These are phyloP conservation scores for Rhinolophus sinicus DNA, from an alignment of 2,113 vertebrate genomes.

Conservation along the genomic window DNA sequence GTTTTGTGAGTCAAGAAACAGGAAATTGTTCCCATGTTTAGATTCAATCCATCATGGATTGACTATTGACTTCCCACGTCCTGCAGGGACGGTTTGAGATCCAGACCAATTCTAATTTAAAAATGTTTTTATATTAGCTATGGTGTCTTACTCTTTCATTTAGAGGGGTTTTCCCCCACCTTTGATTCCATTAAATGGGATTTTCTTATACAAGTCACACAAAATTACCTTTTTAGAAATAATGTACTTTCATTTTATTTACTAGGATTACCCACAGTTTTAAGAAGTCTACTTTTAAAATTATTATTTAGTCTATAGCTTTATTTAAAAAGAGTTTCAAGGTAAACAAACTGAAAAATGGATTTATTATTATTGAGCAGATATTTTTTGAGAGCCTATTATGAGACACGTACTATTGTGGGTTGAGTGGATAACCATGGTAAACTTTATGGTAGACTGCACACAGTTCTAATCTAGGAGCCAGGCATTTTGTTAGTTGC, in stretches of 20 bases:
- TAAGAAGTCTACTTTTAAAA: conserved; percentile 39
- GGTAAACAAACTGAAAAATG: not conserved
- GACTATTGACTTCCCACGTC: not conserved
- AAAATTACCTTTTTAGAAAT: not conserved
- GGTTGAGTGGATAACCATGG: not conserved
- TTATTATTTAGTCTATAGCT: not conserved
- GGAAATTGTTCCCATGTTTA: not conserved
- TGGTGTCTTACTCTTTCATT: not conserved
- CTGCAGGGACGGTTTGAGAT: not conserved
- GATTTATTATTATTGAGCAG: not conserved
- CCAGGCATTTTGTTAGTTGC: not conserved
- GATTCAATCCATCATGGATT: not conserved
- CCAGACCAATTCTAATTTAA: not conserved
- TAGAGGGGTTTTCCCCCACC: not conserved
- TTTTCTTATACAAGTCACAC: not conserved
- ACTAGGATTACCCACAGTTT: not conserved
- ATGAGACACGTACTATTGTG: not conserved
- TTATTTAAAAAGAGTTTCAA: not conserved
- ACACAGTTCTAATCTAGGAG: not conserved
- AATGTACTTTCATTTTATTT: conserved; percentile 23
- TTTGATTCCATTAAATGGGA: not conserved
- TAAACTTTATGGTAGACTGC: not conserved
- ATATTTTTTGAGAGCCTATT: not conserved
- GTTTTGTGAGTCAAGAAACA: conserved; percentile 6
- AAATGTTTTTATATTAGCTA: not conserved